Evolutionary conservation across 2,797 vertebrate genomes (phyloP), one percentile per base, ranked within the genome.

Genomic region (Gila robusta): DNA sequence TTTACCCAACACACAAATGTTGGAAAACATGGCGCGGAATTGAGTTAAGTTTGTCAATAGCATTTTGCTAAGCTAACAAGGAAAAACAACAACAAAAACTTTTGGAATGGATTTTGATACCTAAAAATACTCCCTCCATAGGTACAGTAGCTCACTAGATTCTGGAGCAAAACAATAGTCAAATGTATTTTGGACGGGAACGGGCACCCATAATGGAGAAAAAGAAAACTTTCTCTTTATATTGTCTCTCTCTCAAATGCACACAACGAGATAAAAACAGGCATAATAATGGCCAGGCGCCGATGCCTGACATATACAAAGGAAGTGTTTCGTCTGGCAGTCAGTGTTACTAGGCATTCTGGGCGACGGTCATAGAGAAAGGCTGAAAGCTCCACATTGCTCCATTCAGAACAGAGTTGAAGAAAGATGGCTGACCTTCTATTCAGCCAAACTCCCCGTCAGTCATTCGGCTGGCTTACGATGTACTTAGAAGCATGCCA

Each of bases 241-340:
- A 35, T 32, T 54, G 5, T 49, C 79, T 59, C 14, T 23, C 7
- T 56, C 72, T 70, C 84, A 47, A 66, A 64, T 10, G 49, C 64
- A 49, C 71, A 49, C 52, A 87, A 67, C 28, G 44, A 81, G 80
- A 87, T 87, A 81, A 89, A 86, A 84, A 72, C 76, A 73, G 78
- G 52, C 39, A 14, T 23, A 81, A 47, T 21, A n/a, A 81, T 88
- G 84, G 87, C 79, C 49, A 72, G 88, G 88, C 89, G 87, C 84
- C 84, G 26, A 67, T 87, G 87, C 82, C 88, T 84, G 83, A 87
- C 71, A 70, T 92, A 92, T 37, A 93, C 91, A 94, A 88, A 90
- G 89, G 88, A 93, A 91, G 89, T 91, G 89, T 94, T 94, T 94
- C 89, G 91, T 92, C 91, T 92, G 88, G 80, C 84, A 86, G 88